Conservation (phyloP, 2,888 invertebrate genomes). For the Slavum lentiscoides region DNA sequence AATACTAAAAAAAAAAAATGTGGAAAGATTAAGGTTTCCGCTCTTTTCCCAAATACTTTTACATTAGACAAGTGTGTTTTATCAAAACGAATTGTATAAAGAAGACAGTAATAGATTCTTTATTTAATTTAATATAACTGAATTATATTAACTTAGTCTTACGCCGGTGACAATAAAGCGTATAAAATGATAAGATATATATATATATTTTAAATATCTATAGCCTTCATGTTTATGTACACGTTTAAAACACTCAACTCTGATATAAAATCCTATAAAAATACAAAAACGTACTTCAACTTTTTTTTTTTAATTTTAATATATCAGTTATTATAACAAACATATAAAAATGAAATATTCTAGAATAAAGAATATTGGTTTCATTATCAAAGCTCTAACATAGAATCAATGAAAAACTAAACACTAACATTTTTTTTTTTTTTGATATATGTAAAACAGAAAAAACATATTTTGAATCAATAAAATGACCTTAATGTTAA, state of each 20-base stretch:
- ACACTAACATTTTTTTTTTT: background rate
- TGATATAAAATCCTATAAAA: constrained; percentile 5
- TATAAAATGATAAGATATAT: too few species aligned
- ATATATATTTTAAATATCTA: background rate
- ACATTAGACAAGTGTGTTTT: background rate
- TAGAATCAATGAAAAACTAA: background rate
- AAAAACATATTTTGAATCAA: background rate
- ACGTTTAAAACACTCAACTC: background rate
- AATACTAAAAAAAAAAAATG: constrained; percentile 30
- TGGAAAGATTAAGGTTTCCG: constrained; percentile 26
- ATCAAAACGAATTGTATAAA: background rate
- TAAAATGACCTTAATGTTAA: background rate
- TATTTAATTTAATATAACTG: background rate
- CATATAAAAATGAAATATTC: background rate
- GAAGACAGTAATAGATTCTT: background rate
- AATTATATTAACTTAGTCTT: background rate
- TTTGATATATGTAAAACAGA: background rate
- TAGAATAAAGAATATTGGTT: background rate
- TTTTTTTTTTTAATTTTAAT: too few species aligned
- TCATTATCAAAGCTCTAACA: background rate
- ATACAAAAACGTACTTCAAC: background rate
- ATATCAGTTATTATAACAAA: background rate
- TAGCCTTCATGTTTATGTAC: background rate
- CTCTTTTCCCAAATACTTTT: background rate
- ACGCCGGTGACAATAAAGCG: background rate